phyloP scores from a whole-genome alignment of 2,113 vertebrate species.

The Sapayoa aenigma region DNA sequence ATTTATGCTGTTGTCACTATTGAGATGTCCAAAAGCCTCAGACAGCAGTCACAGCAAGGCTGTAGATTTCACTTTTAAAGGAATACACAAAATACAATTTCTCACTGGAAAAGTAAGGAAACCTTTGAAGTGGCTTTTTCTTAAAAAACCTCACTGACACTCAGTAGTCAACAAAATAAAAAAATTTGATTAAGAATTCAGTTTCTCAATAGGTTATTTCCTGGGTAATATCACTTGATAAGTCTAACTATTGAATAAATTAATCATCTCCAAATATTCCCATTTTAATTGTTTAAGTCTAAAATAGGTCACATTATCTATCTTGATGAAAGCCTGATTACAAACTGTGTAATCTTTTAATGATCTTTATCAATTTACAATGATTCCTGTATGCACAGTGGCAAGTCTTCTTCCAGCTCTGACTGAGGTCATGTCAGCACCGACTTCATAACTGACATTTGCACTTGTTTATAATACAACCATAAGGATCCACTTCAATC shows the following conservation, averaged over 20 bases:
- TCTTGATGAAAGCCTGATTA: neutral
- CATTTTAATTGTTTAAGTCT: neutral
- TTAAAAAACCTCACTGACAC: neutral
- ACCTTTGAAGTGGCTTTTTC: neutral
- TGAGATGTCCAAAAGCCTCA: neutral
- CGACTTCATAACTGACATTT: neutral
- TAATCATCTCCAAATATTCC: slow-evolving; percentile 15
- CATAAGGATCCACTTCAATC: slow-evolving; percentile 12
- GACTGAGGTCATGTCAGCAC: neutral
- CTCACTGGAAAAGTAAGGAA: neutral
- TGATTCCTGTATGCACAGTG: neutral
- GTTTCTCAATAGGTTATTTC: neutral
- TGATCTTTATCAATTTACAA: neutral
- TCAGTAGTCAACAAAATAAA: neutral
- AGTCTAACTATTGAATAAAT: neutral
- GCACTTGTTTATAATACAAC: neutral
- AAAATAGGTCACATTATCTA: neutral
- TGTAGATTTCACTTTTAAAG: neutral
- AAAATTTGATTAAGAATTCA: neutral
- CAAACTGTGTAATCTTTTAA: neutral
- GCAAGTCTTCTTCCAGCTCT: neutral
- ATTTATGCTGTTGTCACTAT: neutral
- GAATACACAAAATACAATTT: neutral
- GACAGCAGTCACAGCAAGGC: neutral
- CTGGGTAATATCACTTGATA: neutral